Evolutionary conservation across 2,888 invertebrate species (phyloP).

Genomic region (Calephelis perditalis): DNA sequence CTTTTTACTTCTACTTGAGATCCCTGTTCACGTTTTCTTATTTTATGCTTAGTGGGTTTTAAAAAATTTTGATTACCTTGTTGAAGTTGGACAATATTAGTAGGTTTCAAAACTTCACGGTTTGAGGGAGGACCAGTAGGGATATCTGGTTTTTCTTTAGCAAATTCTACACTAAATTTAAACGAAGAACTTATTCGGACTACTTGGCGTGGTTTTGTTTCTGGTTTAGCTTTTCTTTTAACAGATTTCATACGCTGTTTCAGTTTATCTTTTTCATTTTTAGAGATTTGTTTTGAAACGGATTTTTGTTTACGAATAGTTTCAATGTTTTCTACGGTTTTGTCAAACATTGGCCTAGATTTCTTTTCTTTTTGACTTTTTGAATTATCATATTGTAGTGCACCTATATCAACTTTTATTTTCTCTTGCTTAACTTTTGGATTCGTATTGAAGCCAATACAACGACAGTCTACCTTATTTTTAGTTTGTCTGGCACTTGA

Average conservation of each 20-base stretch:
- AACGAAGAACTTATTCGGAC: conserved; percentile 40
- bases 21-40: conserved; percentile 10
- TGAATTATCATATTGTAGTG: neutral
- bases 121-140: neutral
- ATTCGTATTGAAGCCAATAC: too few relatives aligned
- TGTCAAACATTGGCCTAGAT: too few relatives aligned
- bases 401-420: too few relatives aligned
- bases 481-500: neutral
- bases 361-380: neutral
- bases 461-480: neutral
- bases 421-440: too few relatives aligned
- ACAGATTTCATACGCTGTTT: neutral
- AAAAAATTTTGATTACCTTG: neutral
- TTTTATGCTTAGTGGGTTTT: neutral
- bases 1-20: conserved; percentile 19
- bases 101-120: neutral
- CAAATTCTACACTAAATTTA: conserved; percentile 40
- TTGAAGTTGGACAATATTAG: neutral
- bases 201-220: conserved; percentile 27
- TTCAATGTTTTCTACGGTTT: neutral
- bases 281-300: conserved; percentile 9
- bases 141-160: conserved; percentile 30
- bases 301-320: neutral
- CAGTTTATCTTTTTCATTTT: conserved; percentile 7
- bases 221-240: conserved; percentile 13